These are phyloP conservation scores for Salmo trutta DNA, from an alignment of 2,797 vertebrate genomes.

Conservation along the genomic window DNA sequence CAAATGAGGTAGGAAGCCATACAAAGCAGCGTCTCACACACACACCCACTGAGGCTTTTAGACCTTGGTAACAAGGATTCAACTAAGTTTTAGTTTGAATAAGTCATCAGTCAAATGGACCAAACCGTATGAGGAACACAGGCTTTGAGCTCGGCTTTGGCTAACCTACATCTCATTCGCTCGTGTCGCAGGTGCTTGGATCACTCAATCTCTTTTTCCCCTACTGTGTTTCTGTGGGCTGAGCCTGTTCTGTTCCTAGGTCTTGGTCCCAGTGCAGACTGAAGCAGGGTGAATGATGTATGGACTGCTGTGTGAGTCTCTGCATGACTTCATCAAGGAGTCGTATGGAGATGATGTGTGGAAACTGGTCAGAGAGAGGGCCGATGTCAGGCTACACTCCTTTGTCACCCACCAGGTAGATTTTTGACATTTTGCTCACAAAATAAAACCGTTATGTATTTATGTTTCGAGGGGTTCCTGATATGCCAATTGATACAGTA, in stretches of 20 bases:
- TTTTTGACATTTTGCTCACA: neutral
- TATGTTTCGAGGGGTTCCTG: neutral
- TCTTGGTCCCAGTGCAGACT: conserved; percentile 36
- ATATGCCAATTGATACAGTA: neutral
- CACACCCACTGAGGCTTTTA: conserved; percentile 27
- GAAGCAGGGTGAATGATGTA: conserved; percentile 60
- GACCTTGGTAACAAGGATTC: conserved; percentile 43
- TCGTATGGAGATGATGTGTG: conserved; percentile 78
- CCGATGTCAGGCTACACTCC: conserved; percentile 75
- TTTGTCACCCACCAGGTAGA: conserved; percentile 78
- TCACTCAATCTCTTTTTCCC: neutral
- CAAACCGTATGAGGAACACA: neutral
- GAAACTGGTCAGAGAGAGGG: conserved; percentile 77
- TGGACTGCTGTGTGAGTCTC: conserved; percentile 79
- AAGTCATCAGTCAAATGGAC: conserved; percentile 33
- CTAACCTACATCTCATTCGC: neutral
- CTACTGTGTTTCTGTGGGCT: neutral
- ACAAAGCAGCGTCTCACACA: conserved; percentile 18
- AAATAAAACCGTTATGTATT: neutral
- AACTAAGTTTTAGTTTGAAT: conserved; percentile 45
- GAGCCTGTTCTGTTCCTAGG: conserved; percentile 22
- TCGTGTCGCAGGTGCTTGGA: neutral
- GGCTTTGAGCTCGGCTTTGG: neutral
- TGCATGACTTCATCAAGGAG: conserved; percentile 81
- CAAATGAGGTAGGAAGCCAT: conserved; percentile 19